Base-by-base conservation (phyloP, 2,888 invertebrate species). In the Epsilonema sp. region DNA sequence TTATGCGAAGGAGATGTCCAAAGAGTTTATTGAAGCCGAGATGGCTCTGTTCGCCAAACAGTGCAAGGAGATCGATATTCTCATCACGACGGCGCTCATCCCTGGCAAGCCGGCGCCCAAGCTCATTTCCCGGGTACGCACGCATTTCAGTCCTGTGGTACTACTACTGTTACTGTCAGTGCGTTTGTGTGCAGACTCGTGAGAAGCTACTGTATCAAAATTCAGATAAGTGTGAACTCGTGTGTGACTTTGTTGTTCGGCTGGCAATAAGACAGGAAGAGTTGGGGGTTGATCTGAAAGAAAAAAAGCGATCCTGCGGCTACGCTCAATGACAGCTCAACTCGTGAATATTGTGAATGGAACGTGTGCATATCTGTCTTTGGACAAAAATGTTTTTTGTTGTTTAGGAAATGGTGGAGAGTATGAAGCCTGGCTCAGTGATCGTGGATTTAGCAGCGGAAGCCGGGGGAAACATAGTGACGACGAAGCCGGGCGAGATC, bases 401-500 rank as follows among this genome's bases (percentile, higher is more conserved):
- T n/a, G n/a, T n/a, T n/a, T 51, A 80, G 79, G 78, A 78, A 63
- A 81, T 82, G 63, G 73, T 82, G 23, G 75, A 77, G 31, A 72
- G 74, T 43, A 84, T 84, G 83, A 80, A 80, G 56, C 82, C 83
- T 0, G 85, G 86, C 25, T 83, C 82, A 54, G 84, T 86, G 24
- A 75, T 86, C 37, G 85, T 86, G 1, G 86, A 87, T 67, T 67
- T 86, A 57, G 86, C 86, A 0, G 79, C 85, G 0, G 85, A 86
- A 69, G 77, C 80, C 59, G 86, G 86, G 4, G 86, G 84, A 42
- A 85, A 85, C 67, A 71, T 83, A 42, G 78, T 79, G 66, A 84
- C 84, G 1, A 84, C 79, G 0, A 74, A 72, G 56, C 82, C 82
- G 20, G 84, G 82, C 13, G 74, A 79, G 67, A 69, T 82, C 41